A percentile compares a stretch with the other conserved stretches of the same genome.
Evolutionary conservation across 2,113 vertebrate genomes (phyloP).

Genomic region (Stigmatopora argus): DNA sequence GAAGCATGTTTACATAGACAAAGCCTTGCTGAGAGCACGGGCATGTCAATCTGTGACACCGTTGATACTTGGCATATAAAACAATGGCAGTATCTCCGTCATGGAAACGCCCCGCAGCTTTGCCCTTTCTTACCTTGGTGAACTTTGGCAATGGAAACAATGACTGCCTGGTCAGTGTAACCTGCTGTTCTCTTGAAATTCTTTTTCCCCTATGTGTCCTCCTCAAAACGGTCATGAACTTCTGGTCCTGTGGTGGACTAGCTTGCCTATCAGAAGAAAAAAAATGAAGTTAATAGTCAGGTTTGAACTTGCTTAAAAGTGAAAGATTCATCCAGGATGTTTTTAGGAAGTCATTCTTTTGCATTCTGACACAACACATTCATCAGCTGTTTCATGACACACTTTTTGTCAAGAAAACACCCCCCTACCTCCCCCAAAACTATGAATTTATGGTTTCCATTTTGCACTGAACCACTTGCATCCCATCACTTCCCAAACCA

Average conservation of each 20-base stretch:
- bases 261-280: background rate
- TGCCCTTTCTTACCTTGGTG: constrained; percentile 68
- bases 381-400: constrained; percentile 16
- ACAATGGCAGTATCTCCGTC: constrained; percentile 63
- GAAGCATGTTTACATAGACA: constrained; percentile 70
- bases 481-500: constrained; percentile 27
- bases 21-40: constrained; percentile 67
- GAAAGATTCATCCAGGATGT: background rate
- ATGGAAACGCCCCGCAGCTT: constrained; percentile 58
- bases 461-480: constrained; percentile 40
- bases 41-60: constrained; percentile 74
- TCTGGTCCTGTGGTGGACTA: background rate
- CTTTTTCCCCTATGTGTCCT: background rate
- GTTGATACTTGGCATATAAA: constrained; percentile 75
- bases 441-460: constrained; percentile 24
- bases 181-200: constrained; percentile 14
- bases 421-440: background rate
- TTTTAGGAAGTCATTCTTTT: constrained; percentile 14
- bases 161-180: constrained; percentile 30
- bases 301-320: background rate
- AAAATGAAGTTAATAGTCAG: background rate
- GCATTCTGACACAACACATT: background rate
- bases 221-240: constrained; percentile 33
- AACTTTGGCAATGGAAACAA: constrained; percentile 45
- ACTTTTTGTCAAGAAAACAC: constrained; percentile 6